Base-by-base conservation (phyloP, 1,140 invertebrate species). In the Leptopilina clavipes region DNA sequence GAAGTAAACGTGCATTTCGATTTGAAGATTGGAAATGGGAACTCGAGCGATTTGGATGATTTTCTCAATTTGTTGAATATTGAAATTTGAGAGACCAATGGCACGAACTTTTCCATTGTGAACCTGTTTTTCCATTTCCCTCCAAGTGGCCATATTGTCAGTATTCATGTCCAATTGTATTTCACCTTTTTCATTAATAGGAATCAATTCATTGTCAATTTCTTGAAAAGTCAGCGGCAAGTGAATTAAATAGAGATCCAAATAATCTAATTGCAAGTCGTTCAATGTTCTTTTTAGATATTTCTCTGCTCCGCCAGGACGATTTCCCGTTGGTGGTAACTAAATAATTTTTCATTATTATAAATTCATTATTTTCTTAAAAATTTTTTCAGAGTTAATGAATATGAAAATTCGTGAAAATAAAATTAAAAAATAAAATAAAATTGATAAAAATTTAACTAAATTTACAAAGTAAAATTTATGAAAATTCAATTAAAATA, bases 21-120 rank as follows among this genome's bases (percentile, higher is more conserved):
- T 31, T 31, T 31, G 25, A 31, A 31, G 1, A 2, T 2, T 5
- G 25, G 25, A 31, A 31, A 31, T 5, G 25, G 25, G 5, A 31
- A 31, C 5, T 31, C 5, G 1, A 2, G 25, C 1, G 5, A 31
- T 31, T 1, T 31, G 1, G 5, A 2, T 31, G 25, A 31, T 31
- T 31, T 5, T 31, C 5, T 31, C 25, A 31, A 31, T 31, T 31
- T 31, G 25, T 31, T 31, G 25, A 31, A 31, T 31, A 86, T 95
- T 96, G 81, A 96, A 97, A 86, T 97, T 97, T 0, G 95, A 96
- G 3, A 97, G 76, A 0, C 95, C 95, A 80, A 96, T 94, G 0
- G 94, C 92, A 83, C 93, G 93, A 8, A 93, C 86, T 18, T 92
- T 89, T 37, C 94, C 94, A 12, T 90, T 90, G 22, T 91, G 89